Evolutionary conservation across 2,113 vertebrate genomes (phyloP).

Genomic region (Amblyornis subalaris): DNA sequence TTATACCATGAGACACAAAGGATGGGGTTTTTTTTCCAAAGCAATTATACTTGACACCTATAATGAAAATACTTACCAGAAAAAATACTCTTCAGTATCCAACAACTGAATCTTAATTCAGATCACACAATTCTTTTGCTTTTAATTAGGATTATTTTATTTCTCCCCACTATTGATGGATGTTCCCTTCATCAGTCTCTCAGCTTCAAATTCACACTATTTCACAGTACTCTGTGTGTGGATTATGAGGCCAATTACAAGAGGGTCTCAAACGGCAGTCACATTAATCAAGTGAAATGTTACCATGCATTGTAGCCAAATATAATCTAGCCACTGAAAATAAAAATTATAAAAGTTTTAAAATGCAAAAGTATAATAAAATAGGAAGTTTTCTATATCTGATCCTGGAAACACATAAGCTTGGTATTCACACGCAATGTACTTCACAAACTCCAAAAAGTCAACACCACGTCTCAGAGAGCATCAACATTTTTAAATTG

Average conservation of each 20-base stretch:
- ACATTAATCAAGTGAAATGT: not conserved
- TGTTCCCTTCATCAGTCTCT: not conserved
- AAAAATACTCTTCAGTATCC: not conserved
- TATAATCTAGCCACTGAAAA: not conserved
- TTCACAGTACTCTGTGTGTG: not conserved
- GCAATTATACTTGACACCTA: not conserved
- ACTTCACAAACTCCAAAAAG: not conserved
- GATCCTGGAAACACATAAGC: not conserved
- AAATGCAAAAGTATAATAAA: not conserved
- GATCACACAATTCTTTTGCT: not conserved
- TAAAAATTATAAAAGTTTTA: not conserved
- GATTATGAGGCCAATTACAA: not conserved
- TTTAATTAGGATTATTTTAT: slow-evolving; percentile 1
- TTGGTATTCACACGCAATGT: not conserved
- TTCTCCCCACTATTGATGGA: not conserved
- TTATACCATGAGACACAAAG: not conserved
- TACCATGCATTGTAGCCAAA: not conserved
- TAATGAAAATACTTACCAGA: not conserved
- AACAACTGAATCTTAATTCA: not conserved
- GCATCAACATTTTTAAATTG: not conserved
- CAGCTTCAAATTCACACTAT: not conserved
- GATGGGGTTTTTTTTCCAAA: not conserved
- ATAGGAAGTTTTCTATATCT: not conserved
- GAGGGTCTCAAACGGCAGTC: not conserved
- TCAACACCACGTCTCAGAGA: not conserved